Conservation (phyloP, 2,113 vertebrate species). For the Leptocoma aspasia region DNA sequence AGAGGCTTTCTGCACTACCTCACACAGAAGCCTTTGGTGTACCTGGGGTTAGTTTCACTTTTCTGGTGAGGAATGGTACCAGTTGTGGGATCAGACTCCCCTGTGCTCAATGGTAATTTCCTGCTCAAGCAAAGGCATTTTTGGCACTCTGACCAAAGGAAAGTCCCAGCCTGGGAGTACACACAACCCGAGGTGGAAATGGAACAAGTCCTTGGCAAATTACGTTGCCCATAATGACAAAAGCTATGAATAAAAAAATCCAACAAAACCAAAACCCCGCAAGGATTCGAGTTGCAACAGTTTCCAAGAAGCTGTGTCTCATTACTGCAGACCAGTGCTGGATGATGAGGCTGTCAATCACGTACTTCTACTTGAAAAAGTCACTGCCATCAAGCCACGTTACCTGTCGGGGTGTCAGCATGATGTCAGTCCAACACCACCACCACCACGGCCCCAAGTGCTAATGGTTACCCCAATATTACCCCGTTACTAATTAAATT, state of each 20-base stretch:
- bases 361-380: neutral
- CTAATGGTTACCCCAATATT: neutral
- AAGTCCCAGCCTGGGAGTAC: neutral
- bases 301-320: neutral
- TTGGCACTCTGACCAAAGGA: neutral
- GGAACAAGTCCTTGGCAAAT: neutral
- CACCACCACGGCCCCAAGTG: neutral
- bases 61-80: neutral
- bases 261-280: too few species aligned
- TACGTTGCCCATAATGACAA: neutral
- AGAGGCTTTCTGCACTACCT: neutral
- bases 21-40: neutral
- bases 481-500: neutral
- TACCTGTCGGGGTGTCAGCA: neutral
- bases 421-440: neutral
- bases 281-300: neutral
- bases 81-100: fast-evolving
- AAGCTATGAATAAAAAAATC: neutral
- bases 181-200: fast-evolving
- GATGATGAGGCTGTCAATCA: neutral
- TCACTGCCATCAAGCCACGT: neutral
- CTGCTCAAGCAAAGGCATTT: neutral
- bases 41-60: neutral
- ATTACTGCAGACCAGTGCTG: neutral
- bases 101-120: neutral